phyloP scores from a whole-genome alignment of 1,140 invertebrate species.

The Camponotus pennsylvanicus region DNA sequence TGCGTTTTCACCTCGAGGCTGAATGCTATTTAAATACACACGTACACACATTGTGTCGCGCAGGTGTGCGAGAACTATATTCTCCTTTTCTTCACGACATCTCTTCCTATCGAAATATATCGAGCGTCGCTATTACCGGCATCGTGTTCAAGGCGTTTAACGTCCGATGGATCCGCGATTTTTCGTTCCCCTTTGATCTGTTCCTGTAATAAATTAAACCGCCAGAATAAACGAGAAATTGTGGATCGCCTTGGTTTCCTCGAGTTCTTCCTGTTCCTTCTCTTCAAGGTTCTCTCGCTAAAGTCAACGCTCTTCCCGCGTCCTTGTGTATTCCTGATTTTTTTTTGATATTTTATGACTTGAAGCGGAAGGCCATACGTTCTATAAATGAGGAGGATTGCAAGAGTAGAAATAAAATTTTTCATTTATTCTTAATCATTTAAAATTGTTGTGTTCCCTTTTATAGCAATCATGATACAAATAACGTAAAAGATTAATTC shows the following conservation, averaged over 20 bases:
- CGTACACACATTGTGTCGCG: not conserved
- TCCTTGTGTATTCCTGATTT: conserved; percentile 19
- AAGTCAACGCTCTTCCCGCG: conserved; percentile 70
- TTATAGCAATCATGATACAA: not conserved
- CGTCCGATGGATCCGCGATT: not conserved
- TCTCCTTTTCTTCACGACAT: not conserved
- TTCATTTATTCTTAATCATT: not conserved
- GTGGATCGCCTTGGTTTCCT: conserved; percentile 73
- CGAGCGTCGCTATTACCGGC: conserved; percentile 32
- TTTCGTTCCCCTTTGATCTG: conserved; percentile 12
- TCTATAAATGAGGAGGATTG: not conserved
- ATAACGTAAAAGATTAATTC: not conserved
- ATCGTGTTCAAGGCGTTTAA: conserved; percentile 19
- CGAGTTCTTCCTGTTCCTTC: conserved; percentile 76
- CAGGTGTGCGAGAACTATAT: not conserved
- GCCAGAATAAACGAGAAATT: conserved; percentile 57
- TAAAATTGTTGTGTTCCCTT: not conserved
- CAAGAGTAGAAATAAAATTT: not conserved
- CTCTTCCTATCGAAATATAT: conserved; percentile 5
- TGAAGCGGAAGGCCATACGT: conserved; percentile 26
- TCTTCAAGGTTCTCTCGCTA: conserved; percentile 49
- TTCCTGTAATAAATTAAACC: not conserved
- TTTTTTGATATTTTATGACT: conserved; percentile 53
- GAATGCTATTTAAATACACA: conserved; percentile 75
- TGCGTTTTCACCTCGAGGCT: conserved; percentile 76